Evolutionary conservation across 2,888 invertebrate species (phyloP), one percentile per base, ranked within the genome.

Genomic region (Liposcelis brunnea): DNA sequence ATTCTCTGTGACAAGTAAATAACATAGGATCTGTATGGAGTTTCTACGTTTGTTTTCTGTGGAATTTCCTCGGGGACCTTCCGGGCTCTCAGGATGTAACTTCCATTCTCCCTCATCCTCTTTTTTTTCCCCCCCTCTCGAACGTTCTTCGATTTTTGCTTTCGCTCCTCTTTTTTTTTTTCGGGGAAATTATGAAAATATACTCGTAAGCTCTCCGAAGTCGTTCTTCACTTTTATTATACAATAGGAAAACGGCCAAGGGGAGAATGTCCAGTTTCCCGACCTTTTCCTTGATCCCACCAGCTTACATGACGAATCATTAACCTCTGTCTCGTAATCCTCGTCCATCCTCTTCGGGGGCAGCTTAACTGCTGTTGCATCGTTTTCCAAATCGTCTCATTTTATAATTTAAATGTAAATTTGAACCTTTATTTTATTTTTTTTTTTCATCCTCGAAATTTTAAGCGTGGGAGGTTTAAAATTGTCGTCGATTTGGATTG

Each of bases 281-380:
- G 12, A 10, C 47, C 15, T 42, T 40, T 40, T 43, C 43, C 48
- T 60, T 65, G 64, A 65, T 65, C 65, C 65, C 26, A 26, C 55
- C 62, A 64, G 60, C 64, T 65, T 64, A 59, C 63, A 62, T 62
- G 64, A 65, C 66, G 65, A 64, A 63, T 65, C 66, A 66, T 66
- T 66, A 65, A 66, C 61, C 61, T 59, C 59, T 56, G 58, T 58
- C 59, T 62, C 61, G 64, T 64, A 65, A 64, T 64, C 63, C 52
- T 56, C 34, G 47, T 37, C 35, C 44, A 43, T 14, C 46, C 44
- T 46, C 44, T 44, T 31, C 48, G 44, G 26, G 8, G 26, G 26
- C 26, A 11, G 31, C 15, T 34, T 34, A n/a, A 19, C 8, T 31
- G n/a, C 19, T 26, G 40, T 38, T 16, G 40, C 40, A 26, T 38